Conservation (phyloP, 1,140 invertebrate genomes). For the Zaprionus vittiger region DNA sequence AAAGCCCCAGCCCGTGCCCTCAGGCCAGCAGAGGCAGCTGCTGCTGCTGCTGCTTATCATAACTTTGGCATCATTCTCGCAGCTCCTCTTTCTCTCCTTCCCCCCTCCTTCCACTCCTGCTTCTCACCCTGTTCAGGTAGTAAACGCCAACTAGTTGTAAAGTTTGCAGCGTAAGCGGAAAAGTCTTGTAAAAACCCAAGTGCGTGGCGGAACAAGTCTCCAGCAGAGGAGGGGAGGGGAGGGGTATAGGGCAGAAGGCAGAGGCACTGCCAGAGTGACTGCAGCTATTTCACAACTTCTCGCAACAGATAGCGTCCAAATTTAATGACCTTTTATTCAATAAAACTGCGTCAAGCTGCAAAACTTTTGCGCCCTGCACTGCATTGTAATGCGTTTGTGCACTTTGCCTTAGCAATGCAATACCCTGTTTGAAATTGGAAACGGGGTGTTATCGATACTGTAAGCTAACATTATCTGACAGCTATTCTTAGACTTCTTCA, state of each 20-base stretch:
- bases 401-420: constrained; percentile 6
- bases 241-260: neutral
- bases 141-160: constrained; percentile 81
- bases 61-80: constrained; percentile 70
- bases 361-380: constrained; percentile 27
- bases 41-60: constrained; percentile 72
- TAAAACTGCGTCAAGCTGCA: constrained; percentile 67
- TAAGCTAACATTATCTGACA: no score
- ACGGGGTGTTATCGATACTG: neutral
- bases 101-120: neutral
- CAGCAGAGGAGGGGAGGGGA: neutral
- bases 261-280: constrained; percentile 28
- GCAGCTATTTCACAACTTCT: constrained; percentile 74
- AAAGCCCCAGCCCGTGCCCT: constrained; percentile 41
- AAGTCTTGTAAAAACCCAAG: constrained; percentile 72
- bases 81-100: neutral
- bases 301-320: constrained; percentile 79
- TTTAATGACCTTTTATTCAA: constrained; percentile 83
- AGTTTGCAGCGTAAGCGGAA: constrained; percentile 75
- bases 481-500: no score
- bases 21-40: constrained; percentile 12
- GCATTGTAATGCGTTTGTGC: constrained; percentile 33
- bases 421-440: neutral
- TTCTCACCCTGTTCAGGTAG: constrained; percentile 52
- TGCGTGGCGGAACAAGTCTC: constrained; percentile 1